phyloP scores from a whole-genome alignment of 2,797 vertebrate genomes.

The Danio kyathit region DNA sequence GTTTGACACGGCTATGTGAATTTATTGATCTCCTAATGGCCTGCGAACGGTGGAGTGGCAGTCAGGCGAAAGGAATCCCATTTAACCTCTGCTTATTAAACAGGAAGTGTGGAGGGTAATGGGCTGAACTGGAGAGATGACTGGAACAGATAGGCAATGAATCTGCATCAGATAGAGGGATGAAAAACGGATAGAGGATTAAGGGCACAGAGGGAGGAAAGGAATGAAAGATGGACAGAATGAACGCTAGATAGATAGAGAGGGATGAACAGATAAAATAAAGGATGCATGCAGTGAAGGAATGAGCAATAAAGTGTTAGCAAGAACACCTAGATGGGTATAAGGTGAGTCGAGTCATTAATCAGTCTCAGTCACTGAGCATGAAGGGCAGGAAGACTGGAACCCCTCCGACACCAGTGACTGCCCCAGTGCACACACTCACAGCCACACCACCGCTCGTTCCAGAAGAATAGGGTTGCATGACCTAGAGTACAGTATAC shows the following conservation, averaged over 20 bases:
- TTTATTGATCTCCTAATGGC: constrained; percentile 66
- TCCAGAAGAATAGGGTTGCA: neutral
- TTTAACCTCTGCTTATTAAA: constrained; percentile 66
- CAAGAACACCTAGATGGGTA: constrained; percentile 79
- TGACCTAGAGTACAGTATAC: neutral
- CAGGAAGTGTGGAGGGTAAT: constrained; percentile 69
- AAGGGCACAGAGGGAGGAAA: neutral
- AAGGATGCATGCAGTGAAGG: constrained; percentile 36
- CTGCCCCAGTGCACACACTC: constrained; percentile 26
- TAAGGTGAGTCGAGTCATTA: constrained; percentile 80
- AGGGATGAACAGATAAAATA: constrained; percentile 20
- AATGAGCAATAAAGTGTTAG: constrained; percentile 29
- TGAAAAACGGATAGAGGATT: constrained; percentile 28
- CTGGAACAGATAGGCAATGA: constrained; percentile 41
- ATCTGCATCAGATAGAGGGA: constrained; percentile 45
- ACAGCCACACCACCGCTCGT: constrained; percentile 1
- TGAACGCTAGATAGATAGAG: neutral
- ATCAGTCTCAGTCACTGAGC: constrained; percentile 81
- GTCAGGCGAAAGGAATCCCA: constrained; percentile 67
- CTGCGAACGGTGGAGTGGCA: constrained; percentile 65
- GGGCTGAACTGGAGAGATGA: constrained; percentile 52
- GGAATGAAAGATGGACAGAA: constrained; percentile 16
- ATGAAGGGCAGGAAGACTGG: constrained; percentile 78
- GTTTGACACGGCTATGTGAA: constrained; percentile 43
- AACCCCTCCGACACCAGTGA: constrained; percentile 54